A percentile compares a stretch with the other conserved stretches of the same genome.
phyloP scores from a whole-genome alignment of 2,888 invertebrate genomes.

The Dascillus cervinus region DNA sequence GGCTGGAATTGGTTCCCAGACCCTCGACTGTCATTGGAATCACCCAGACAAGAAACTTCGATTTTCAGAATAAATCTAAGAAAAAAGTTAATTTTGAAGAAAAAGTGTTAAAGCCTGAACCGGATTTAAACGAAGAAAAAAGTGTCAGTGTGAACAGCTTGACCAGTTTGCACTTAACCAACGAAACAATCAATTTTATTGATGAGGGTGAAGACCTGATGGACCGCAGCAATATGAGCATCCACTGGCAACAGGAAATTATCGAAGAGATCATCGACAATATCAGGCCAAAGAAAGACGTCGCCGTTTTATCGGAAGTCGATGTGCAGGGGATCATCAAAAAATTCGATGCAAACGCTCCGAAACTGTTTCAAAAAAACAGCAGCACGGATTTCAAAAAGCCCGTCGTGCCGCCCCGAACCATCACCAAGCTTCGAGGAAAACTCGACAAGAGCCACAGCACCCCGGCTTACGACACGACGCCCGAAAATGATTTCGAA shows the following conservation, averaged over 20 bases:
- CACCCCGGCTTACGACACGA: conserved; percentile 67
- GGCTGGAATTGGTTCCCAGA: conserved; percentile 59
- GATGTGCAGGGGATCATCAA: conserved; percentile 39
- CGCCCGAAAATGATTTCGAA: not conserved
- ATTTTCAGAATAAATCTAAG: conserved; percentile 31
- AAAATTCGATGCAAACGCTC: conserved; percentile 37
- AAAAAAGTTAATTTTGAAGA: conserved; percentile 38
- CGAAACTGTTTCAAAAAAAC: conserved; percentile 34
- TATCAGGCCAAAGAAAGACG: conserved; percentile 10
- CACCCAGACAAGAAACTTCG: conserved; percentile 19
- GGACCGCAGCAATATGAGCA: conserved; percentile 39
- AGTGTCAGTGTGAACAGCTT: conserved; percentile 39
- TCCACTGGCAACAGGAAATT: conserved; percentile 31
- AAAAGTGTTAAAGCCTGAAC: conserved; percentile 4
- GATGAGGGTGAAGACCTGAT: conserved; percentile 39
- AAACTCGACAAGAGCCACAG: conserved; percentile 73
- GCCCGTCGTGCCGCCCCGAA: conserved; percentile 33
- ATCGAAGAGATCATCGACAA: conserved; percentile 27
- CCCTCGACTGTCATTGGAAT: conserved; percentile 52
- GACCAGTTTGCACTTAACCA: conserved; percentile 36
- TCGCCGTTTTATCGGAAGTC: conserved; percentile 33
- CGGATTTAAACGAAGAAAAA: conserved; percentile 34
- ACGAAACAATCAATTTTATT: conserved; percentile 38
- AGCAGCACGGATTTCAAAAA: conserved; percentile 26
- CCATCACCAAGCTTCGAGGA: conserved; percentile 41